Base-by-base conservation (phyloP, 92 coral and sea anemone species). In the Palythoa grandis region DNA sequence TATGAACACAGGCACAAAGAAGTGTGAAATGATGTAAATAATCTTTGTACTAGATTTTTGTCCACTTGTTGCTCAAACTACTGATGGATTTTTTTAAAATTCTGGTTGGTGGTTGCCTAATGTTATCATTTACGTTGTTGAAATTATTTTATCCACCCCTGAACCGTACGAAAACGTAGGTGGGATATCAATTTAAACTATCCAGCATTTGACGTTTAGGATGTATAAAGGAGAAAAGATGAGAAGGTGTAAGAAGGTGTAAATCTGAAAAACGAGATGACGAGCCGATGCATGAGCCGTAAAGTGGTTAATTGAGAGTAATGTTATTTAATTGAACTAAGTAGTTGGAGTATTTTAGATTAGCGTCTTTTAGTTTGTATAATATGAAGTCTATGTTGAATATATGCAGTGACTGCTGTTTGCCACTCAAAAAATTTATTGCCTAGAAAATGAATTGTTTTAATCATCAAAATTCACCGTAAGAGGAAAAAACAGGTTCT, bases 321-420 rank as follows among this genome's bases (percentile, higher is more conserved):
- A 5, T 29, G 22, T 76, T 76, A 76, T 76, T 76, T 76, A 54
- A 76, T 54, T 76, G 14, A 24, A 37, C 25, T 24, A 35, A 58
- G 61, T n/a, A 52, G 23, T 13, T 29, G 53, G 16, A 47, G 4
- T 22, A 20, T 35, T 52, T 76, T 53, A 52, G 80, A 13, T 57
- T 54, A n/a, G 53, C 47, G 23, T 56, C 53, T 75, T 52, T 76
- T 24, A 43, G 80, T 53, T 76, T 76, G 80, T 76, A 76, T 12
- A 52, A 20, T 76, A 29, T 14, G 63, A 24, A 76, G 63, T 53
- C 10, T 65, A 17, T 54, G 53, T 25, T 76, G 13, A 29, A 76
- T 23, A 54, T 43, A 22, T 40, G 4, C 23, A 16, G 15, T 35
- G 5, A 72, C 29, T 47, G 5, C 12, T 13, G 24, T 72, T 72